These are phyloP conservation scores for Acrocephalus kingi DNA, from an alignment of 2,113 vertebrate species.

Conservation along the genomic window DNA sequence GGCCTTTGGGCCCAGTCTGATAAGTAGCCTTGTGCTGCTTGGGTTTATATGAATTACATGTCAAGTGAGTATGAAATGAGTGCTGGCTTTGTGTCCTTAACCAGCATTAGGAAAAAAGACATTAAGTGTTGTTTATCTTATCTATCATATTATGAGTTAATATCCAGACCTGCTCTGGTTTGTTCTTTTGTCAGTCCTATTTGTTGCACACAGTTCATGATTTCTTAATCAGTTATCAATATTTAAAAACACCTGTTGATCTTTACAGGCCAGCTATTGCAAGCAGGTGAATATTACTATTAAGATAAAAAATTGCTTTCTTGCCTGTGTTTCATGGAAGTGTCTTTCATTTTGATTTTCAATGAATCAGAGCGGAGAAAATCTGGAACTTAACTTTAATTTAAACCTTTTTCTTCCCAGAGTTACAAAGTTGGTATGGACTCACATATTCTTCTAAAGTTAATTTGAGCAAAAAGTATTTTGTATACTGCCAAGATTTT, in stretches of 20 bases:
- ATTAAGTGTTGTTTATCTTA: background rate
- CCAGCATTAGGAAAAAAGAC: background rate
- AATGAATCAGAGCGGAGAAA: background rate
- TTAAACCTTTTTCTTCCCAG: background rate
- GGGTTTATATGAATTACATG: background rate
- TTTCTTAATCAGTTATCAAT: background rate
- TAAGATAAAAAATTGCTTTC: background rate
- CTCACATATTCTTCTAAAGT: background rate
- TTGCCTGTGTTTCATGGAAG: background rate
- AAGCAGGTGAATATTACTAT: background rate
- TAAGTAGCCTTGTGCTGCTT: background rate
- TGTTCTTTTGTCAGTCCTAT: background rate
- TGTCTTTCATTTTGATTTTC: background rate
- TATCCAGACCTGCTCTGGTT: background rate
- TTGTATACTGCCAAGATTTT: background rate
- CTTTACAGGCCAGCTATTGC: background rate
- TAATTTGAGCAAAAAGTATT: background rate
- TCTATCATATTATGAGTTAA: background rate
- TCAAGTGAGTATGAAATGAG: background rate
- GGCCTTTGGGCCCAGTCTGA: background rate
- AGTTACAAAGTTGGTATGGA: background rate
- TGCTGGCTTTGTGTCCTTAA: background rate
- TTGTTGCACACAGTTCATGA: background rate
- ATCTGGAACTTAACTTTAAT: background rate
- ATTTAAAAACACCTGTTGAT: background rate